phyloP scores from a whole-genome alignment of 2,797 vertebrate genomes.

The Pangasius mekongensis region DNA sequence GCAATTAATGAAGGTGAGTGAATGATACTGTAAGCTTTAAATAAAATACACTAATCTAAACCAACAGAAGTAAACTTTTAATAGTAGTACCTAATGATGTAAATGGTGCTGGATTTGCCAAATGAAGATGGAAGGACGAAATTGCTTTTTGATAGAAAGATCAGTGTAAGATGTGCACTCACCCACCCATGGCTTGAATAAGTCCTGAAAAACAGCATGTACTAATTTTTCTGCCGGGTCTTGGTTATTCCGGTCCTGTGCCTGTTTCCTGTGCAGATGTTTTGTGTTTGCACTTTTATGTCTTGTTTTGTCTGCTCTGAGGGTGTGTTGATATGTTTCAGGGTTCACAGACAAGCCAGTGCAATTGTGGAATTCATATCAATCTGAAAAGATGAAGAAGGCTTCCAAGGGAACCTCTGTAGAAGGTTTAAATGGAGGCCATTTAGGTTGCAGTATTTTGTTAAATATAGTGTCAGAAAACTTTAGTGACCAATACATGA shows the following conservation, averaged over 20 bases:
- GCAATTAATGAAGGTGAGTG: neutral
- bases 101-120: neutral
- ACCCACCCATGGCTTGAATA: constrained; percentile 16
- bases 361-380: neutral
- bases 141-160: neutral
- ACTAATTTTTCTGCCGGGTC: constrained; percentile 2
- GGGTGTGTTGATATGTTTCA: constrained; percentile 44
- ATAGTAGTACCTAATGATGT: neutral
- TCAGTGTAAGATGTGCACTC: neutral
- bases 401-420: neutral
- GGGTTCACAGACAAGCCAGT: constrained; percentile 43
- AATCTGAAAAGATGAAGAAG: neutral
- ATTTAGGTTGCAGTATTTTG: neutral
- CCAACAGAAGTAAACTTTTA: neutral
- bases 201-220: constrained; percentile 20
- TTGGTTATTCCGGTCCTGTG: constrained; percentile 39
- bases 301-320: constrained; percentile 58
- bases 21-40: neutral
- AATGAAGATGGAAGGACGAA: constrained; percentile 7
- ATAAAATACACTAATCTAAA: neutral
- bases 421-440: neutral
- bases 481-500: neutral
- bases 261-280: constrained; percentile 55
- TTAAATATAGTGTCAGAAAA: neutral
- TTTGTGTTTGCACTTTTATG: constrained; percentile 49